These are phyloP conservation scores for Callochromis pleurospilus DNA, from an alignment of 2,113 vertebrate species.

Conservation along the genomic window DNA sequence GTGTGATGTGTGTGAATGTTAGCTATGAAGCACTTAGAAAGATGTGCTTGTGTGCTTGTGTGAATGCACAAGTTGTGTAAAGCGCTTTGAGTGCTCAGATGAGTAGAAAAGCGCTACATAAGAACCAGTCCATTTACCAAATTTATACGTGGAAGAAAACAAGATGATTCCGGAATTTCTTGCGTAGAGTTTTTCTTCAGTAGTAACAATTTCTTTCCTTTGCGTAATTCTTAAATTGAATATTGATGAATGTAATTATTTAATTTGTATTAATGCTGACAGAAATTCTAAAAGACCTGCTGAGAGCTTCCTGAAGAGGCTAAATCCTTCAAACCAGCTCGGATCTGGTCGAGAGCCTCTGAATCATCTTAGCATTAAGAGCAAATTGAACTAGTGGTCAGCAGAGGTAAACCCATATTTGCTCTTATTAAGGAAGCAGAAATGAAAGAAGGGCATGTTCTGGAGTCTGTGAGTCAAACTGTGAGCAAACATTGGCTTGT, in stretches of 20 bases:
- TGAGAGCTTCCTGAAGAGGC: not conserved
- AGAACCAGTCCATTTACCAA: too few relatives aligned
- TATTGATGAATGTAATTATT: not conserved
- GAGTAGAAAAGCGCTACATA: too few relatives aligned
- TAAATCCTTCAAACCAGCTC: not conserved
- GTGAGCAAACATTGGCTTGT: constrained; percentile 2
- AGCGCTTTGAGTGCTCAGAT: too few relatives aligned
- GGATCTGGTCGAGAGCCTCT: not conserved
- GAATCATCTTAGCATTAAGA: not conserved
- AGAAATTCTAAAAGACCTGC: not conserved
- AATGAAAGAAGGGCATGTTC: not conserved
- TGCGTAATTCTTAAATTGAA: not conserved
- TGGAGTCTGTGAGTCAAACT: not conserved
- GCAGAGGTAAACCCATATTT: not conserved
- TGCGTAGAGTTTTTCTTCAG: not conserved
- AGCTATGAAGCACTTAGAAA: too few relatives aligned
- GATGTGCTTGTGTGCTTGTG: too few relatives aligned
- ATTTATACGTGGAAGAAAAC: not conserved
- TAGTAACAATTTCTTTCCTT: not conserved
- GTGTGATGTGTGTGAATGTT: too few relatives aligned
- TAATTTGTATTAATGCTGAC: not conserved
- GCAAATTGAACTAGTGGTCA: not conserved
- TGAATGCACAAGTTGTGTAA: too few relatives aligned
- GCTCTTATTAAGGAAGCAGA: not conserved
- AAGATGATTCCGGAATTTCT: not conserved